Evolutionary conservation across 2,888 invertebrate species (phyloP).

Genomic region (Belgica antarctica): DNA sequence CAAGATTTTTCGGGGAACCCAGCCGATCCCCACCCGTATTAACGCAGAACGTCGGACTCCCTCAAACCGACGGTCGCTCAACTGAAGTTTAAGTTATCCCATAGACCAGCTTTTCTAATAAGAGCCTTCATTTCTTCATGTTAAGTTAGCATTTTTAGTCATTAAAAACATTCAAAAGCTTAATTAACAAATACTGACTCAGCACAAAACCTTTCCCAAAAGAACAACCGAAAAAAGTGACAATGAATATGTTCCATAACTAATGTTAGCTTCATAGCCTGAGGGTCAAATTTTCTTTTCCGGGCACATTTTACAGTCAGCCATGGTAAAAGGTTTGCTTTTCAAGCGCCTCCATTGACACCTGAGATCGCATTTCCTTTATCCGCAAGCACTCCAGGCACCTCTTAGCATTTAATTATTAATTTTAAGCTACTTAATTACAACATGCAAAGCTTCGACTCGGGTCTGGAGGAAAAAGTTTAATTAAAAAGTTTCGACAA

Average conservation of each 20-base stretch:
- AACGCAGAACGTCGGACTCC: conserved; percentile 53
- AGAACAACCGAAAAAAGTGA: background rate
- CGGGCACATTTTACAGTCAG: conserved; percentile 2
- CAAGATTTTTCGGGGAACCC: conserved; percentile 48
- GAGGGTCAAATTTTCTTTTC: background rate
- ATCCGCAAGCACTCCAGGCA: background rate
- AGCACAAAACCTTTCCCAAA: background rate
- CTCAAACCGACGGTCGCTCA: conserved; percentile 50
- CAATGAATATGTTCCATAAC: conserved; percentile 15
- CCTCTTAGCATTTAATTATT: conserved; percentile 31
- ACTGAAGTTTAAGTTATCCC: conserved; percentile 52
- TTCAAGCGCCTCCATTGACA: background rate
- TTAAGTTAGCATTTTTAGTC: conserved; percentile 31
- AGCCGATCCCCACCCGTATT: conserved; percentile 47
- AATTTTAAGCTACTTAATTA: conserved; percentile 31
- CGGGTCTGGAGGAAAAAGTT: too few species aligned
- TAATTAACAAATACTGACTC: conserved; percentile 4
- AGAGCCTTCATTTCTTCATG: conserved; percentile 10
- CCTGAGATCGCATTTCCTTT: background rate
- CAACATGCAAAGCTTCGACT: too few species aligned
- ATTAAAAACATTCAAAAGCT: conserved; percentile 1
- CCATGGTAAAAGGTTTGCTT: background rate
- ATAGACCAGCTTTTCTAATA: conserved; percentile 25
- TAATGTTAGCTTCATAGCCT: background rate
- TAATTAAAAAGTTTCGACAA: conserved; percentile 35